These are phyloP conservation scores for Monomorium pharaonis DNA, from an alignment of 1,140 invertebrate genomes.

Conservation along the genomic window DNA sequence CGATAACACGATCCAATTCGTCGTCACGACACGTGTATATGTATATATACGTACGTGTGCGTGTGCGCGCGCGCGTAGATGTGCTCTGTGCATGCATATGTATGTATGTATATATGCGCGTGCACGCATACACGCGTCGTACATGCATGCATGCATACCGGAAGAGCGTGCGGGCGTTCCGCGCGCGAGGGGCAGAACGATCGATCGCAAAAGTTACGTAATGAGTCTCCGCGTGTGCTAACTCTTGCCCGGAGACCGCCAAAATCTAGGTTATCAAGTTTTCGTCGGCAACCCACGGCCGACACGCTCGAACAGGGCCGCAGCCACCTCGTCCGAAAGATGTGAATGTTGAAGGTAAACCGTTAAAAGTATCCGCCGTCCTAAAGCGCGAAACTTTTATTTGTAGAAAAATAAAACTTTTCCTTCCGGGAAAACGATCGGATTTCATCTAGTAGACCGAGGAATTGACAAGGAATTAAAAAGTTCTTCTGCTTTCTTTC, in stretches of 20 bases:
- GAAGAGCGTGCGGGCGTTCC: slow-evolving; percentile 42
- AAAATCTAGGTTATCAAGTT: slow-evolving; percentile 72
- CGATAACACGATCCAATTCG: slow-evolving; percentile 63
- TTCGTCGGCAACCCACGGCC: slow-evolving; percentile 28
- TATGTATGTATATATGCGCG: background rate
- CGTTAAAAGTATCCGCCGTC: background rate
- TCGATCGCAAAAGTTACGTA: slow-evolving; percentile 72
- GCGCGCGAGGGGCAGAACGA: slow-evolving; percentile 38
- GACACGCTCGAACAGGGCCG: slow-evolving; percentile 17
- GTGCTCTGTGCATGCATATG: background rate
- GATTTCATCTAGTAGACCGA: background rate
- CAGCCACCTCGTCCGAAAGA: background rate
- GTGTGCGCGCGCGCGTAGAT: background rate
- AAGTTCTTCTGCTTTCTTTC: background rate
- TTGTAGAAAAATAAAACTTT: background rate
- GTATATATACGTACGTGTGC: background rate
- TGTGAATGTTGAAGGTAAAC: background rate
- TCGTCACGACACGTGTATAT: slow-evolving; percentile 32
- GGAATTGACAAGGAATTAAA: background rate
- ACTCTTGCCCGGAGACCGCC: slow-evolving; percentile 54
- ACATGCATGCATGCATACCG: slow-evolving; percentile 43
- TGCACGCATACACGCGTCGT: background rate
- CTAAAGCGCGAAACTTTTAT: background rate
- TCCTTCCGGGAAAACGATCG: background rate
- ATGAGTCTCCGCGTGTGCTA: slow-evolving; percentile 66